Conservation (phyloP, 2,888 invertebrate genomes). For the Drosophila buzzatii region DNA sequence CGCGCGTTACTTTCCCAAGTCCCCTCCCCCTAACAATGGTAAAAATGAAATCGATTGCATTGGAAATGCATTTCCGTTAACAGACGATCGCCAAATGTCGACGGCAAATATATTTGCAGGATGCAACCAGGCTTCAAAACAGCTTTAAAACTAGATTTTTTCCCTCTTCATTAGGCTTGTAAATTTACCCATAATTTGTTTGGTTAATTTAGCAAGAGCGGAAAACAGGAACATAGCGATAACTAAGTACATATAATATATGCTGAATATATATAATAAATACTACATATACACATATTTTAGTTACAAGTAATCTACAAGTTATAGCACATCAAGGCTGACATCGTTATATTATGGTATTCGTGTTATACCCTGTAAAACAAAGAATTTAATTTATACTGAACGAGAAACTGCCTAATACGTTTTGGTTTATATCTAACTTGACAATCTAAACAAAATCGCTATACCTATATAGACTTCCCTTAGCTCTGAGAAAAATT, state of each 20-base stretch:
- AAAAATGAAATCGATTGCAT: conserved; percentile 46
- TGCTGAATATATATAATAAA: not conserved
- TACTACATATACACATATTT: not conserved
- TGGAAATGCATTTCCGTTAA: conserved; percentile 56
- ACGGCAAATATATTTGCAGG: conserved; percentile 32
- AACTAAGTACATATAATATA: conserved; percentile 3
- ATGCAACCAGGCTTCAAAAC: conserved; percentile 30
- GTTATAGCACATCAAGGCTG: conserved; percentile 7
- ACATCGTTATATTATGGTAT: not conserved
- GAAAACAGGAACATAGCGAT: conserved; percentile 16
- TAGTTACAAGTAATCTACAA: conserved; percentile 26
- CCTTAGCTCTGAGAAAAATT: too few species aligned
- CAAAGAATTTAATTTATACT: too few species aligned
- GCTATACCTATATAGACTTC: too few species aligned
- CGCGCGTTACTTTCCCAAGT: conserved; percentile 65
- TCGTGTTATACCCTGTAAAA: not conserved
- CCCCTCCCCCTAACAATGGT: conserved; percentile 33
- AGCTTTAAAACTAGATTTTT: not conserved
- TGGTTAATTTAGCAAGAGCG: conserved; percentile 13
- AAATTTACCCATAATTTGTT: conserved; percentile 14
- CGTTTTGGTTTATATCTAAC: too few species aligned
- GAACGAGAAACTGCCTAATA: too few species aligned
- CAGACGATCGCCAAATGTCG: conserved; percentile 4
- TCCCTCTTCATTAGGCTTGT: not conserved
- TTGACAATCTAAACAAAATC: not conserved